These are phyloP conservation scores for Phenganax marumi DNA, from an alignment of 92 coral and sea anemone species.

Conservation along the genomic window DNA sequence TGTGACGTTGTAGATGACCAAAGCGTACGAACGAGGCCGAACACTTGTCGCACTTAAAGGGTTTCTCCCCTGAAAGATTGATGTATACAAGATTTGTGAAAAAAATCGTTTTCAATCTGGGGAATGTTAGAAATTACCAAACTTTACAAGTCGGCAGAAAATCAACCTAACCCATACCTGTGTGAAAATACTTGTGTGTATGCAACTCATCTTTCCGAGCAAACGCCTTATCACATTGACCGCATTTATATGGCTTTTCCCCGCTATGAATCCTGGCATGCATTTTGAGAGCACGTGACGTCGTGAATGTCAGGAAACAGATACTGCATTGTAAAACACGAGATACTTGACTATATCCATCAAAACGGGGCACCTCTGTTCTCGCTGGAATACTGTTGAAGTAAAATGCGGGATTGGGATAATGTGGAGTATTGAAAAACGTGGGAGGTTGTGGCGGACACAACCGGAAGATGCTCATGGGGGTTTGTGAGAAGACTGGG, in stretches of 20 bases:
- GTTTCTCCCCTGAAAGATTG: slow-evolving; percentile 75
- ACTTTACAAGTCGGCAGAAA: neutral
- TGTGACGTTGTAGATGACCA: slow-evolving; percentile 91
- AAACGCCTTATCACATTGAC: slow-evolving; percentile 88
- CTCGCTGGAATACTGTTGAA: neutral
- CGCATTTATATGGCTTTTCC: slow-evolving; percentile 96
- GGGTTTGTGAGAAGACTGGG: slow-evolving; percentile 6
- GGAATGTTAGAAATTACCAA: neutral
- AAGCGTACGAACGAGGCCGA: slow-evolving; percentile 90
- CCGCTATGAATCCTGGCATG: slow-evolving; percentile 96
- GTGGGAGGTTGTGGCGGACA: slow-evolving; percentile 19
- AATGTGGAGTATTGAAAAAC: slow-evolving; percentile 17
- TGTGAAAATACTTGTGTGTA: slow-evolving; percentile 94
- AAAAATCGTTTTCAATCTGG: neutral
- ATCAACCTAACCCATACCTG: slow-evolving; percentile 52
- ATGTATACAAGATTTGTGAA: no score
- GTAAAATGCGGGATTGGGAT: slow-evolving; percentile 21
- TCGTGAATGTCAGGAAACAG: slow-evolving; percentile 93
- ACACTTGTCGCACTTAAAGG: slow-evolving; percentile 91
- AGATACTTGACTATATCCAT: neutral
- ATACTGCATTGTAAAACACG: slow-evolving; percentile 45
- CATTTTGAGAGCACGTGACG: slow-evolving; percentile 99
- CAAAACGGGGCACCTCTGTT: neutral
- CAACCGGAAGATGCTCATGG: slow-evolving; percentile 2
- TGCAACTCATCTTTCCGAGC: slow-evolving; percentile 96